phyloP scores from a whole-genome alignment of 2,888 invertebrate genomes.

The Odontocolon sp. region DNA sequence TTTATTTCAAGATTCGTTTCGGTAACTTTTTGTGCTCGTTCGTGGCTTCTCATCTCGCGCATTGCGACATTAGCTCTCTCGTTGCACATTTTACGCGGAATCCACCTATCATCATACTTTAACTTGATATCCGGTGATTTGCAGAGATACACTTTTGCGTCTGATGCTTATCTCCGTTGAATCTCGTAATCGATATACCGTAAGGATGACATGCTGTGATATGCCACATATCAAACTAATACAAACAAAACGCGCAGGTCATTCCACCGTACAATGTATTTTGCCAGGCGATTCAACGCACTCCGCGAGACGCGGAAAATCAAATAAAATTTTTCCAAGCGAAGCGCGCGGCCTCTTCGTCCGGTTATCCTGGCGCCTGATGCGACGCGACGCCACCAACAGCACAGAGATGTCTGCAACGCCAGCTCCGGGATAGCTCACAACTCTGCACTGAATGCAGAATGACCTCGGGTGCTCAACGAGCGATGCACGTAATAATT shows the following conservation, averaged over 20 bases:
- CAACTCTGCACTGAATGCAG: constrained; percentile 43
- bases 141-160: constrained; percentile 46
- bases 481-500: constrained; percentile 64
- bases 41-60: neutral
- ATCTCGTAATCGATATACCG: constrained; percentile 7
- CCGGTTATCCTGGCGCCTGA: constrained; percentile 33
- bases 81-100: constrained; percentile 73
- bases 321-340: constrained; percentile 25
- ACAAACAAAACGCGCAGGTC: neutral
- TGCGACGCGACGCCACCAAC: constrained; percentile 28
- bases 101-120: constrained; percentile 77
- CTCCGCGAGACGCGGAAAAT: constrained; percentile 4
- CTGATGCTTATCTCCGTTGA: neutral
- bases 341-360: constrained; percentile 8
- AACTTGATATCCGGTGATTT: constrained; percentile 78
- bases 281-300: neutral
- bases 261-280: neutral
- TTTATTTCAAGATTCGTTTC: constrained; percentile 73
- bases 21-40: constrained; percentile 65
- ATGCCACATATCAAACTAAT: constrained; percentile 1
- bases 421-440: neutral
- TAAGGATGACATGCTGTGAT: neutral
- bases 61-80: constrained; percentile 71
- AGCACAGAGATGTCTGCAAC: neutral
- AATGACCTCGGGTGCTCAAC: constrained; percentile 61